phyloP scores from a whole-genome alignment of 2,888 invertebrate genomes.

The Hypolimnas misippus region DNA sequence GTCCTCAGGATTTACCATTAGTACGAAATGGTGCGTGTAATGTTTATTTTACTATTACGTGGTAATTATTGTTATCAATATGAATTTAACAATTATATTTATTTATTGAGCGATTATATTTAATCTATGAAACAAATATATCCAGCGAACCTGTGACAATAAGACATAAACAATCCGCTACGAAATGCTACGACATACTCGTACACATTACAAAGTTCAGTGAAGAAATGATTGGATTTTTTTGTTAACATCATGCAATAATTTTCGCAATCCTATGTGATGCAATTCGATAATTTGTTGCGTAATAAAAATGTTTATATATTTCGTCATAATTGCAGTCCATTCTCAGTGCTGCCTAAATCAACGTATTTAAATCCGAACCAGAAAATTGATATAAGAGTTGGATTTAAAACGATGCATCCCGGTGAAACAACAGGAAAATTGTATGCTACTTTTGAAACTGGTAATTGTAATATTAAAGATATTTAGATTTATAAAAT shows the following conservation, averaged over 20 bases:
- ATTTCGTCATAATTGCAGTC: constrained; percentile 52
- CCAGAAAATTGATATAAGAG: constrained; percentile 74
- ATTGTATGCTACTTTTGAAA: constrained; percentile 64
- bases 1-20: constrained; percentile 65
- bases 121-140: neutral
- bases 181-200: no score
- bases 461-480: constrained; percentile 60
- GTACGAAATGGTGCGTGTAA: constrained; percentile 59
- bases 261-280: no score
- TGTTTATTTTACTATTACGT: no score
- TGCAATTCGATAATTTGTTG: neutral
- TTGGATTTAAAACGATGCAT: constrained; percentile 79
- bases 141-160: neutral
- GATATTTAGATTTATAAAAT: no score
- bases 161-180: no score
- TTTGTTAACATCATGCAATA: no score
- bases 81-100: no score
- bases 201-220: no score
- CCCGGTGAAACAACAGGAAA: constrained; percentile 67
- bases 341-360: constrained; percentile 81
- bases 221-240: no score
- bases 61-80: no score
- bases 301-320: no score
- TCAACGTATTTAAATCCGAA: constrained; percentile 77
- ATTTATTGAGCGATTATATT: no score